A percentile compares a stretch with the other conserved stretches of the same genome.
Conservation (phyloP, 2,888 invertebrate species). For the Sphaerolaimus hirsutus region DNA sequence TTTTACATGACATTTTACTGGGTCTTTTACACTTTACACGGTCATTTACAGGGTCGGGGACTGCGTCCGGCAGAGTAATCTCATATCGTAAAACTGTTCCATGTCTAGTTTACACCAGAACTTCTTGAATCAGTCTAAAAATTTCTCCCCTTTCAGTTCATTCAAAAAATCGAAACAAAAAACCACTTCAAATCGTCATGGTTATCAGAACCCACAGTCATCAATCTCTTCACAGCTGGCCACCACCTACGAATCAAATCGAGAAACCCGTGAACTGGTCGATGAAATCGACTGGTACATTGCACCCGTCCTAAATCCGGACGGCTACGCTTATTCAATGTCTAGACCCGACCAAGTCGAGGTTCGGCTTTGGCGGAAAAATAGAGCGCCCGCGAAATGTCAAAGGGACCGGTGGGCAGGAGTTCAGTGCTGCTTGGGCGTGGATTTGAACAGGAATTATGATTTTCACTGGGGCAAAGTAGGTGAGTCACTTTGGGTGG, state of each 20-base stretch:
- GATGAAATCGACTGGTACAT: constrained; percentile 22
- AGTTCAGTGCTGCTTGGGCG: constrained; percentile 19
- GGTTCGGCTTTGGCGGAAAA: constrained; percentile 23
- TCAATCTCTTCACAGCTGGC: constrained; percentile 15
- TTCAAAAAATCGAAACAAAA: no score
- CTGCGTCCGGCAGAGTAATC: no score
- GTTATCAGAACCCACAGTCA: no score
- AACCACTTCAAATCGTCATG: not conserved
- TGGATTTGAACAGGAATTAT: constrained; percentile 22
- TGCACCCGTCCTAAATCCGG: constrained; percentile 21
- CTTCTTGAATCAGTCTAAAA: no score
- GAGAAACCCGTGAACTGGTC: constrained; percentile 15
- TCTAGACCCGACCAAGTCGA: constrained; percentile 7
- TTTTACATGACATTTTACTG: no score
- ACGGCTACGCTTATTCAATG: constrained; percentile 11
- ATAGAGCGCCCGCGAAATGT: constrained; percentile 18
- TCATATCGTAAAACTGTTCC: no score
- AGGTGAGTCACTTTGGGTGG: no score
- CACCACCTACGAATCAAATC: constrained; percentile 16
- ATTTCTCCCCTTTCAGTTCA: no score
- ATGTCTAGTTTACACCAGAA: no score
- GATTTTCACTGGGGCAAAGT: constrained; percentile 19
- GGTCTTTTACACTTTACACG: no score
- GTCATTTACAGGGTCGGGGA: no score
- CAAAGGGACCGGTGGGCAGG: not conserved